Evolutionary conservation across 2,797 vertebrate species (phyloP), one percentile per base, ranked within the genome.

Genomic region (Leptatherina wallacei): DNA sequence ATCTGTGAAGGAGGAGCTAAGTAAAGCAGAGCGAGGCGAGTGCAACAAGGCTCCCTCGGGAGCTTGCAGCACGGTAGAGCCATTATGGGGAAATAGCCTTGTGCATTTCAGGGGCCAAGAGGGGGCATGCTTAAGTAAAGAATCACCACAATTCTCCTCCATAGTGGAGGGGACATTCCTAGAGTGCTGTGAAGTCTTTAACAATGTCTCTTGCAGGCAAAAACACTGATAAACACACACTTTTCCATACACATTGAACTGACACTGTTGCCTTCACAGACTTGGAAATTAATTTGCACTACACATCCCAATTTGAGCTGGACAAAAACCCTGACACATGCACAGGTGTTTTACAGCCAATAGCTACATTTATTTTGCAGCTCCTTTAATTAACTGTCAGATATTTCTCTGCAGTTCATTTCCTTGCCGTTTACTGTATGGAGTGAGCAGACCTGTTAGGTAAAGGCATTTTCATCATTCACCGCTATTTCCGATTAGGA

Each of bases 111-210:
- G 78, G 78, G 91, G 91, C 85, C 92, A 92, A 92, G 88, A 77
- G 86, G 91, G 90, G 88, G 78, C 88, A 88, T 69, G 85, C 86
- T 93, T 92, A 91, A 90, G 85, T 86, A 92, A 94, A 93, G 84
- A 87, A 90, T 83, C 71, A 70, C 77, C 69, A 82, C 91, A 80
- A 87, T 87, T 91, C 88, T 86, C 82, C 85, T 84, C 89, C 71
- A 81, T 59, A 57, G 77, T 1, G 32, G 73, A 77, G 79, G 62
- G 73, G 68, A 22, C 69, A 77, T 74, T 80, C 68, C 44, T 13
- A 1, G 73, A 56, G 73, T 36, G 4, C 57, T 63, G 38, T 22
- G 16, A 63, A 51, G 72, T 62, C 71, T 75, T 78, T 78, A 80
- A 81, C 71, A 70, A 55, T 44, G 61, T 68, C 58, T 67, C n/a